These are phyloP conservation scores for Zygaena filipendulae DNA, from an alignment of 2,888 invertebrate genomes.

Conservation along the genomic window DNA sequence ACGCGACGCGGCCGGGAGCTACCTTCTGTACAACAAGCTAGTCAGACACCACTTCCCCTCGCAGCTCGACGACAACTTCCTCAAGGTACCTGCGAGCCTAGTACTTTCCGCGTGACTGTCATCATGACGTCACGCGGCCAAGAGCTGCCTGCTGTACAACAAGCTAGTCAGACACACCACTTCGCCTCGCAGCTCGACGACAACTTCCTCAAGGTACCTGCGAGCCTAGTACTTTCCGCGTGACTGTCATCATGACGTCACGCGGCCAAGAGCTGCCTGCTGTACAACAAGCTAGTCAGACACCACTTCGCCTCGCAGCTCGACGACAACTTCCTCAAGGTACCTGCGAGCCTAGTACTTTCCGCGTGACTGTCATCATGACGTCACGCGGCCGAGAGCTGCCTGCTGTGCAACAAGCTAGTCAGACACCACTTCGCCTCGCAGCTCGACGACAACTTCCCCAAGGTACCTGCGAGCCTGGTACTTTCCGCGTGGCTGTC, in stretches of 20 bases:
- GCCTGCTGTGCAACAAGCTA: constrained; percentile 96
- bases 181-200: constrained; percentile 99
- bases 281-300: too few species aligned
- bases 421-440: constrained; percentile 99
- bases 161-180: too few species aligned
- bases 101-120: too few species aligned
- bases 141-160: too few species aligned
- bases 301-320: constrained; percentile 97
- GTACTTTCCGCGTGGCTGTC: too few species aligned
- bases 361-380: too few species aligned
- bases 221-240: background rate
- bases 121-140: background rate
- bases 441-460: constrained; percentile 97
- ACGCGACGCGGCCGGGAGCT: too few species aligned
- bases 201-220: constrained; percentile 90
- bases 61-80: constrained; percentile 97
- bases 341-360: too few species aligned
- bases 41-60: too few species aligned
- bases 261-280: too few species aligned
- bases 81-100: constrained; percentile 74
- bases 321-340: too few species aligned
- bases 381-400: constrained; percentile 99
- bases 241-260: background rate
- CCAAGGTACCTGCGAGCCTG: constrained; percentile 74
- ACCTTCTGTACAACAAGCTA: too few species aligned